phyloP scores from a whole-genome alignment of 2,888 invertebrate genomes.

The Synergus umbraculus region DNA sequence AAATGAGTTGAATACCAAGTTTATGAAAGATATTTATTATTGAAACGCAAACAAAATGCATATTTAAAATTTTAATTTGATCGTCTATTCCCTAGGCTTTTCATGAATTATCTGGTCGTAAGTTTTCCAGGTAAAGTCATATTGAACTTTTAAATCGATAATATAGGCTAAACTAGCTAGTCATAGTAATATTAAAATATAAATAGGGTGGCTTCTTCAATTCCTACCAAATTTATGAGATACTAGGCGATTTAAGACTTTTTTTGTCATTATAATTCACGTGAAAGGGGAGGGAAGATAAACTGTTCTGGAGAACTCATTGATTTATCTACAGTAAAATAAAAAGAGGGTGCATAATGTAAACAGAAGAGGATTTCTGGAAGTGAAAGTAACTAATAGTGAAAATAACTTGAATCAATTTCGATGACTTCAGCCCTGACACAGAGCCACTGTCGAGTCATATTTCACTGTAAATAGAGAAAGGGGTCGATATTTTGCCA shows the following conservation, averaged over 20 bases:
- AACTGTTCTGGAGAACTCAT: constrained; percentile 8
- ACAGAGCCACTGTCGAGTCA: constrained; percentile 22
- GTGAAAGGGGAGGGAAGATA: not conserved
- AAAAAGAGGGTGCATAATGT: not conserved
- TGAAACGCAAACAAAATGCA: not conserved
- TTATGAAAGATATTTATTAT: not conserved
- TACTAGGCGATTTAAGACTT: no score
- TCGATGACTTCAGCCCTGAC: constrained; percentile 39
- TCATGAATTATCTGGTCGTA: not conserved
- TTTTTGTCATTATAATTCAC: not conserved
- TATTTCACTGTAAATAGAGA: constrained; percentile 35
- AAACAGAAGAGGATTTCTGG: not conserved
- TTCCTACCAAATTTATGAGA: not conserved
- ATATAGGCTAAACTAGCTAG: not conserved
- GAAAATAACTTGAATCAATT: constrained; percentile 7
- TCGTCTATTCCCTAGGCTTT: not conserved
- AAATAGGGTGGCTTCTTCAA: not conserved
- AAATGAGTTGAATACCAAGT: not conserved
- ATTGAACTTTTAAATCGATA: constrained; percentile 7
- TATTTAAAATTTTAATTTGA: not conserved
- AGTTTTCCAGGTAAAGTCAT: constrained; percentile 9
- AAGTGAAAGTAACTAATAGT: constrained; percentile 1
- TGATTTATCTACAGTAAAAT: not conserved
- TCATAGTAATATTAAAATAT: constrained; percentile 5
- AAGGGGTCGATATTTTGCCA: constrained; percentile 63